Conservation (phyloP, 2,797 vertebrate genomes). For the Balearica regulorum region DNA sequence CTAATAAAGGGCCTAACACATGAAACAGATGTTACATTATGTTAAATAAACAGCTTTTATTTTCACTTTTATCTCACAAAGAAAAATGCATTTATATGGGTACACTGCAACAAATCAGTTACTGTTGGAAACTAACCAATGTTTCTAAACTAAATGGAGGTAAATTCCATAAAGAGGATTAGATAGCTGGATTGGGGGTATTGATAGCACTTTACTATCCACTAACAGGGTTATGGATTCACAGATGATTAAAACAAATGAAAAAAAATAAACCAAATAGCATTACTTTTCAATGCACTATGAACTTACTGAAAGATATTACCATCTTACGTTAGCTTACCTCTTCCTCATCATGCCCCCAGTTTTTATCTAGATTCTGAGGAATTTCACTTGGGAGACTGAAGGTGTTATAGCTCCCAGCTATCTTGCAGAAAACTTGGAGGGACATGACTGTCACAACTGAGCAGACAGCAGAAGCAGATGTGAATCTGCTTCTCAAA, state of each 20-base stretch:
- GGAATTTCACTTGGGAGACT: neutral
- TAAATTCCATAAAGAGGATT: neutral
- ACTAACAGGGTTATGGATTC: neutral
- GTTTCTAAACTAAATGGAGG: neutral
- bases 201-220: neutral
- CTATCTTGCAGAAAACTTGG: neutral
- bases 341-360: rapidly evolving
- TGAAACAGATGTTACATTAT: neutral
- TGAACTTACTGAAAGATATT: neutral
- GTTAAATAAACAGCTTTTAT: neutral
- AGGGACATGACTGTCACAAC: neutral
- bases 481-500: neutral
- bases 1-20: rapidly evolving
- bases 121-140: neutral
- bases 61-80: neutral
- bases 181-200: neutral
- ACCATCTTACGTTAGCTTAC: neutral
- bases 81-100: neutral
- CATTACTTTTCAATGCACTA: neutral
- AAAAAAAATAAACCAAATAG: neutral
- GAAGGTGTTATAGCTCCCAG: neutral
- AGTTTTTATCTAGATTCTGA: neutral
- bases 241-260: neutral
- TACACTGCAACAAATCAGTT: neutral
- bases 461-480: neutral